Percentiles rank a stretch among this genome's conserved stretches.
Evolutionary conservation across 2,888 invertebrate species (phyloP).

Genomic region (Prosapia bicincta): DNA sequence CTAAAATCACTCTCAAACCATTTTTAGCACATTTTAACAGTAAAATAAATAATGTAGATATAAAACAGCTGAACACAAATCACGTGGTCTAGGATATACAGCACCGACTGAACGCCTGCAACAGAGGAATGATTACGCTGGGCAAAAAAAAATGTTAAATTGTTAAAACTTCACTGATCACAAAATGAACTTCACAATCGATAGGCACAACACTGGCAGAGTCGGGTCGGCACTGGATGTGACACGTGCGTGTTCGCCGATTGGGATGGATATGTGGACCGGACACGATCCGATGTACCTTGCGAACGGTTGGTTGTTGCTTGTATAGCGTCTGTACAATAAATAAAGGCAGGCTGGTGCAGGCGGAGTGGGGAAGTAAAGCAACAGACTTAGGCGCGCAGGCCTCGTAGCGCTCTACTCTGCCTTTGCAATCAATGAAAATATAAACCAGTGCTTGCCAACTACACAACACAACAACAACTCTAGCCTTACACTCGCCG

Average conservation of each 20-base stretch:
- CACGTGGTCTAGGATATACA: no score
- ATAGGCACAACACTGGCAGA: neutral
- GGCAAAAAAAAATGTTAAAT: no score
- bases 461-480: constrained; percentile 29
- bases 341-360: constrained; percentile 36
- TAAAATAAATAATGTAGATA: no score
- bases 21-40: neutral
- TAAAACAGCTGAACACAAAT: constrained; percentile 8
- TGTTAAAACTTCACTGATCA: no score
- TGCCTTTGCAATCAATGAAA: constrained; percentile 39
- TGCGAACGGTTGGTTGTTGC: constrained; percentile 24
- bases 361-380: constrained; percentile 20
- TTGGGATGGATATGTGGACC: neutral
- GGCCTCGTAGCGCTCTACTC: constrained; percentile 23
- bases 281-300: neutral
- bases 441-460: constrained; percentile 35
- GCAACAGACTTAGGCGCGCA: constrained; percentile 26
- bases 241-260: constrained; percentile 32
- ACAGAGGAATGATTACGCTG: no score
- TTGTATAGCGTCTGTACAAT: constrained; percentile 39
- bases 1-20: neutral
- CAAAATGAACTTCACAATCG: no score
- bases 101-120: no score
- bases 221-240: neutral
- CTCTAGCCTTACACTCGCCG: neutral